Base-by-base conservation (phyloP, 1,140 invertebrate species). In the Globodera rostochiensis region DNA sequence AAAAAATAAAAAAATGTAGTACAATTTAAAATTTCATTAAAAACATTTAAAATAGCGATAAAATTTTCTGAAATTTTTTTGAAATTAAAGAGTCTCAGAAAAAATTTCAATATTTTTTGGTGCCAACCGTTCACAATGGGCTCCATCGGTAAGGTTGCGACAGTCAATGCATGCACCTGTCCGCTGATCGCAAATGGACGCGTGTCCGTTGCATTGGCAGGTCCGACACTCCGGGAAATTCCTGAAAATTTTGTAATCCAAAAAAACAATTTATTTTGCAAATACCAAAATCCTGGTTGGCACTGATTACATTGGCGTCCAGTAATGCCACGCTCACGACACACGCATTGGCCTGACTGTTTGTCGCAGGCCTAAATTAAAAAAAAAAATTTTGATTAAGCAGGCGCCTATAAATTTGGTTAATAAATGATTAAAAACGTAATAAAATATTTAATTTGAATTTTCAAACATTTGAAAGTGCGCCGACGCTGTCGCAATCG, bases 171-270 rank as follows among this genome's bases (percentile, higher is more conserved):
- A 99, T 46, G 92, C 93, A n/a, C 98, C 98, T 2, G 94, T 96
- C 69, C 92, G 92, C 4, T 96, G 93, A 89, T 98, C 95, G 91
- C 98, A 99, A 79, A 92, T 93, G 81, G 97, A 94, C 0, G 97
- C 95, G 91, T 98, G 96, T 0, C 96, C 97, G 90, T 99, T 96
- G 91, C 98, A 99, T 85, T 96, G 93, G 90, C 98, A 99, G 57
- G 93, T 92, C 86, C 94, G 92, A 90, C 98, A 99, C 84, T 95
- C 94, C 0, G 97, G 97, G 92, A 98, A 97, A 88, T 95, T 78
- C 77, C 74, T 76, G 4, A 57, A 75, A 53, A 49, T 47, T 3
- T 73, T 73, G 4, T 73, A 6, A 15, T 36, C 25, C 25, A 19
- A 7, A 47, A 6, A 49, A 46, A 57, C 25, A 75, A 45, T 64